These are phyloP conservation scores for Physocephala rufipes DNA, from an alignment of 2,888 invertebrate genomes.

Conservation along the genomic window DNA sequence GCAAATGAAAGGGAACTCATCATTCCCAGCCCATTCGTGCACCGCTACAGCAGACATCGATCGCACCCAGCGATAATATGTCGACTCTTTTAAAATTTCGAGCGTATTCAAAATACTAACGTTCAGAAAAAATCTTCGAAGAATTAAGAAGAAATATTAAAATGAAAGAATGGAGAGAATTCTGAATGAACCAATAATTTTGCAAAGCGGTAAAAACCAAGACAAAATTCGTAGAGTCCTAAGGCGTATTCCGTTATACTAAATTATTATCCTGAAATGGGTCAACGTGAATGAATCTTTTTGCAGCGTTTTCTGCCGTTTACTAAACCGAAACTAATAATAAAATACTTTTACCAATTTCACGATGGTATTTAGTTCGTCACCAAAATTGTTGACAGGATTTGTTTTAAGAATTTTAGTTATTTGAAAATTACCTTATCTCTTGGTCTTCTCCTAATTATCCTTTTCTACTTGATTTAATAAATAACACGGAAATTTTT, in stretches of 20 bases:
- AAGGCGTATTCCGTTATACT: neutral
- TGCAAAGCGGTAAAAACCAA: conserved; percentile 13
- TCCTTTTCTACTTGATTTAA: too few species aligned
- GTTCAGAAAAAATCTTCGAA: neutral
- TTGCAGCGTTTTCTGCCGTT: too few species aligned
- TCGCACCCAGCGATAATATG: neutral
- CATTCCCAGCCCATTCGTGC: neutral
- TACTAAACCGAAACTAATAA: too few species aligned
- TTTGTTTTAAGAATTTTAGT: too few species aligned
- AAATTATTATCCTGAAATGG: neutral
- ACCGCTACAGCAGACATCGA: neutral
- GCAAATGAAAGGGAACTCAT: neutral
- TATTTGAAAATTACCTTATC: too few species aligned
- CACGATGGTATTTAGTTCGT: too few species aligned
- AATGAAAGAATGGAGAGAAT: neutral
- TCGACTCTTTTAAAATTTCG: neutral
- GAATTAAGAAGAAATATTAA: neutral
- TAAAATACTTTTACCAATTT: too few species aligned
- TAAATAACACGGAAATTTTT: too few species aligned
- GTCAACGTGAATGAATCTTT: neutral
- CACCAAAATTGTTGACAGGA: too few species aligned
- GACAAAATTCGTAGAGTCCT: conserved; percentile 9
- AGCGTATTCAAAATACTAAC: neutral
- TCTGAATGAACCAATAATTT: neutral
- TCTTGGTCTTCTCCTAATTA: too few species aligned